These are phyloP conservation scores for Agrotis exclamationis DNA, from an alignment of 2,888 invertebrate genomes.

Conservation along the genomic window DNA sequence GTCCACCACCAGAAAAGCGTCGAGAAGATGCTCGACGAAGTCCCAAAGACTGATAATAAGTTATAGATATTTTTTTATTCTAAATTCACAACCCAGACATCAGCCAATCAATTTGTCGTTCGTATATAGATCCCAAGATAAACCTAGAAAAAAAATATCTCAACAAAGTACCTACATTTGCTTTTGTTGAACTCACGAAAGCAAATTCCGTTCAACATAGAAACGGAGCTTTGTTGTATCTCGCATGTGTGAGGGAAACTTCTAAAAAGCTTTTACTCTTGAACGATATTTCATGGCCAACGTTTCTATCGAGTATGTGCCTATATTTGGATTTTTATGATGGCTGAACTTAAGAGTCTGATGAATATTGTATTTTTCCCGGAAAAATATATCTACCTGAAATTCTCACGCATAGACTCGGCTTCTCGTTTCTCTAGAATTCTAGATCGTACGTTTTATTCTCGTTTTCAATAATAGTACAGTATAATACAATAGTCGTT, in stretches of 20 bases:
- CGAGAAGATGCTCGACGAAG: too few relatives aligned
- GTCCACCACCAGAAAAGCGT: too few relatives aligned
- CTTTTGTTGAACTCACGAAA: slow-evolving; percentile 38
- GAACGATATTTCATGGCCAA: slow-evolving; percentile 40
- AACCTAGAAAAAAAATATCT: background rate
- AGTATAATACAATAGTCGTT: too few relatives aligned
- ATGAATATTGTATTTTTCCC: background rate
- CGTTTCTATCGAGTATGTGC: slow-evolving; percentile 6
- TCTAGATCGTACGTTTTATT: background rate
- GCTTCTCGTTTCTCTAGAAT: background rate
- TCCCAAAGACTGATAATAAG: too few relatives aligned
- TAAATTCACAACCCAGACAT: background rate
- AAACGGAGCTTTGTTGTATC: slow-evolving; percentile 26
- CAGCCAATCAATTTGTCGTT: slow-evolving; percentile 29
- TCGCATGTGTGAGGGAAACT: slow-evolving; percentile 29
- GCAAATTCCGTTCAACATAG: slow-evolving; percentile 38
- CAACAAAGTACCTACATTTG: slow-evolving; percentile 18
- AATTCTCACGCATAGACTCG: background rate
- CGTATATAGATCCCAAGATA: background rate
- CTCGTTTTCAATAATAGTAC: background rate
- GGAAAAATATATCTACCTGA: background rate
- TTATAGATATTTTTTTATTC: too few relatives aligned
- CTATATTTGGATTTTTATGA: slow-evolving; percentile 10
- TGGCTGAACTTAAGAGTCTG: background rate
- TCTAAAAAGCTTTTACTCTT: slow-evolving; percentile 28